Evolutionary conservation across 2,797 vertebrate genomes (phyloP).

Genomic region (Tadarida brasiliensis): DNA sequence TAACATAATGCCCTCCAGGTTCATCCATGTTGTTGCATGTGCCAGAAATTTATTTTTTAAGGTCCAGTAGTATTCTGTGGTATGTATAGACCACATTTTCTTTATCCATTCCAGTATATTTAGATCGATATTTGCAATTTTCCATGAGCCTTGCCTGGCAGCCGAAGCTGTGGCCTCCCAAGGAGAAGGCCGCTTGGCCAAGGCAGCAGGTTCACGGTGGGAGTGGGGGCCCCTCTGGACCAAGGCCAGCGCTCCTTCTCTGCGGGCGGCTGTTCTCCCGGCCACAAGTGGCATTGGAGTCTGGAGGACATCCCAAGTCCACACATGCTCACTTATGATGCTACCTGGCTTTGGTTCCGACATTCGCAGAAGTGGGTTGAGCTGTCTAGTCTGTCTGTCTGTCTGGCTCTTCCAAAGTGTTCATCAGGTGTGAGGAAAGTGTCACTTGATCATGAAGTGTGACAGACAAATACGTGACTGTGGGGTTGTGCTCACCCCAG

Average conservation of each 20-base stretch:
- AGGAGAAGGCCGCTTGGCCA: neutral
- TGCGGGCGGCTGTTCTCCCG: accelerated
- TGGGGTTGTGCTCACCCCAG: neutral
- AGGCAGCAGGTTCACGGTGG: neutral
- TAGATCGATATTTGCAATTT: neutral
- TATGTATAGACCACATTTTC: neutral
- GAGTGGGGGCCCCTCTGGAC: neutral
- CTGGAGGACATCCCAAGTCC: accelerated
- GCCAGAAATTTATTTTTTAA: neutral
- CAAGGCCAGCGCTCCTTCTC: neutral
- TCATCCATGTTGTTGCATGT: neutral
- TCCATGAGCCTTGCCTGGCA: neutral
- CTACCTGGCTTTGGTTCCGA: neutral
- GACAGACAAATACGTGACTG: neutral
- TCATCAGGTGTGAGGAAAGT: neutral
- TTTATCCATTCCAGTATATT: neutral
- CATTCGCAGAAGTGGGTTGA: neutral
- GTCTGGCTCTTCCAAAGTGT: neutral
- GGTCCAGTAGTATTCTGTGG: neutral
- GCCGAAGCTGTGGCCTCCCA: neutral
- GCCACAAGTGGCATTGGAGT: neutral
- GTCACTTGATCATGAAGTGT: neutral
- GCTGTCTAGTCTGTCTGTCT: neutral
- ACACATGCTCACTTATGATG: accelerated
- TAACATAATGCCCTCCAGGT: neutral